These are phyloP conservation scores for Drosophila monieri DNA, from an alignment of 2,888 invertebrate genomes.

Conservation along the genomic window DNA sequence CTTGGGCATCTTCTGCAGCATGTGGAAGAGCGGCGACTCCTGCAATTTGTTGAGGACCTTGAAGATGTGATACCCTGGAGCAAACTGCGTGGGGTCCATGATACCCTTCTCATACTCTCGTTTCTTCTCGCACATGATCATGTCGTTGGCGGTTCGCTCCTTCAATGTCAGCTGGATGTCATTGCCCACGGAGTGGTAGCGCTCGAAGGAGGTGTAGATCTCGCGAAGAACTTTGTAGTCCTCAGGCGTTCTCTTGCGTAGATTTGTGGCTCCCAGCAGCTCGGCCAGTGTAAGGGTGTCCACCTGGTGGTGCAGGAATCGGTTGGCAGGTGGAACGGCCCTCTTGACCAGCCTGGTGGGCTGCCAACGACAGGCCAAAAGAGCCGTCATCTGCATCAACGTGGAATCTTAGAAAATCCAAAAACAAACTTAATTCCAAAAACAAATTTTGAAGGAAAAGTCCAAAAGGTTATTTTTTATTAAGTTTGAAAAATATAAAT, in stretches of 20 bases:
- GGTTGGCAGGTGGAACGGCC: background rate
- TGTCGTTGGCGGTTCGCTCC: slow-evolving; percentile 85
- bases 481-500: too few relatives aligned
- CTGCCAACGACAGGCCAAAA: background rate
- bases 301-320: background rate
- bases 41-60: background rate
- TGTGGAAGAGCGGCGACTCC: slow-evolving; percentile 83
- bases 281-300: slow-evolving; percentile 11
- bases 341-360: background rate
- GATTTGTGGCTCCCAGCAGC: slow-evolving; percentile 26
- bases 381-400: background rate
- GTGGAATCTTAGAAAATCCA: background rate
- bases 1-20: slow-evolving; percentile 89
- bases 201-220: slow-evolving; percentile 85
- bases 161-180: slow-evolving; percentile 84
- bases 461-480: background rate
- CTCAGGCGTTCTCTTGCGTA: slow-evolving; percentile 53
- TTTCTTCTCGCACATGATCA: slow-evolving; percentile 86
- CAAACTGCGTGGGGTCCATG: slow-evolving; percentile 85
- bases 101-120: slow-evolving; percentile 86
- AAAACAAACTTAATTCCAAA: background rate
- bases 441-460: slow-evolving; percentile 2
- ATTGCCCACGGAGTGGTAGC: slow-evolving; percentile 85
- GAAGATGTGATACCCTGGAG: slow-evolving; percentile 88
- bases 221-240: slow-evolving; percentile 81